phyloP scores from a whole-genome alignment of 2,113 vertebrate genomes.

The Balaenoptera acutorostrata region DNA sequence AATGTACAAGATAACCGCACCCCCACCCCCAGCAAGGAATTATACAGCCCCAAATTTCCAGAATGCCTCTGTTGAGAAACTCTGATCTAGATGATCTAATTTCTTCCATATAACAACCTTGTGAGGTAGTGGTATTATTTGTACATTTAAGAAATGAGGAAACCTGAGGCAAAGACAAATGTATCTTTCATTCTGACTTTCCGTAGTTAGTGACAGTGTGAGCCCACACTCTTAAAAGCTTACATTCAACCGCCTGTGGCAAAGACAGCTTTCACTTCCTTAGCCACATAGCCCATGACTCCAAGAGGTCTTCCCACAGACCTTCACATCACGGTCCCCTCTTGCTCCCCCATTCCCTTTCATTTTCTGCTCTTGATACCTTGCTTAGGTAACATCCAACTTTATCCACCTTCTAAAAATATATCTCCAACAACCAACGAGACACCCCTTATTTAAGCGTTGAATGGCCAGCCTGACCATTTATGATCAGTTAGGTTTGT shows the following conservation, averaged over 20 bases:
- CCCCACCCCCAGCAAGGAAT: neutral
- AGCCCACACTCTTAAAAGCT: neutral
- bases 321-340: neutral
- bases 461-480: neutral
- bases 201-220: neutral
- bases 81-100: neutral
- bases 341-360: neutral
- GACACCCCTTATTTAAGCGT: neutral
- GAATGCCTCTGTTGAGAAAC: neutral
- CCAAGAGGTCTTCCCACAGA: neutral
- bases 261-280: neutral
- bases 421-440: neutral
- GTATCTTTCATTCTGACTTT: neutral
- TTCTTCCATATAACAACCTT: neutral
- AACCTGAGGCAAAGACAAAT: neutral
- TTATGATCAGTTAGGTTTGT: neutral
- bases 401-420: neutral
- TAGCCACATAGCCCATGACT: neutral
- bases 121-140: neutral
- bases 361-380: neutral
- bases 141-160: neutral
- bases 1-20: neutral
- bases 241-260: neutral
- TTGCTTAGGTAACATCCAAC: neutral
- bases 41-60: neutral